Evolutionary conservation across 2,113 vertebrate species (phyloP).

Genomic region (Lasiurus borealis): DNA sequence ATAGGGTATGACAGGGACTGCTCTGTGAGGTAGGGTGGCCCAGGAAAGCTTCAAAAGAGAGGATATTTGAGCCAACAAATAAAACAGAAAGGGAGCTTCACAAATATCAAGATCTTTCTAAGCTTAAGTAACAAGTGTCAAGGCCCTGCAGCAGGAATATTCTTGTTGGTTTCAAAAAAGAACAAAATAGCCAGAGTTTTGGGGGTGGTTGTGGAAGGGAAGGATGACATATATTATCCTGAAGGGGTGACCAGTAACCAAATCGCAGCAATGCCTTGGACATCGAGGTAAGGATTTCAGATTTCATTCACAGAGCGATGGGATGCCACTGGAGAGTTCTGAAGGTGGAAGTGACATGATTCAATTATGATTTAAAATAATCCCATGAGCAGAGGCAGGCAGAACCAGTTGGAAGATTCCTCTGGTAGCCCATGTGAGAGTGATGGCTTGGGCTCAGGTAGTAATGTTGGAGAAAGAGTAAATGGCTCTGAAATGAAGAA

Average conservation of each 20-base stretch:
- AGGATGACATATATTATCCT: not conserved
- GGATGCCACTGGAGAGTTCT: not conserved
- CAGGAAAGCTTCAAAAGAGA: not conserved
- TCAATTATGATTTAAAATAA: not conserved
- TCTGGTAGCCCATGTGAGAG: not conserved
- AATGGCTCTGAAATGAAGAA: not conserved
- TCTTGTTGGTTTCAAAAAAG: not conserved
- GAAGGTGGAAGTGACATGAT: not conserved
- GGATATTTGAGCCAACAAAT: not conserved
- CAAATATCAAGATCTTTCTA: not conserved
- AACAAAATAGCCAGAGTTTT: not conserved
- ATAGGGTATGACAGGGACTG: not conserved
- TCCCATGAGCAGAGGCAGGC: not conserved
- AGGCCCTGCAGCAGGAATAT: not conserved
- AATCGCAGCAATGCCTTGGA: rapidly evolving
- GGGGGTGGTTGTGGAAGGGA: too few species aligned
- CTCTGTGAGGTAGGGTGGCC: too few species aligned
- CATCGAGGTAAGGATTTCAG: not conserved
- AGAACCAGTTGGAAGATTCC: not conserved
- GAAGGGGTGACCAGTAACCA: not conserved
- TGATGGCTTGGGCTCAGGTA: too few species aligned
- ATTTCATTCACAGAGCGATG: not conserved
- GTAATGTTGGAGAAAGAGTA: not conserved
- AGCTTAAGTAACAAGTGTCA: not conserved
- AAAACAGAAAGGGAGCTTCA: not conserved